Base-by-base conservation (phyloP, 2,797 vertebrate species). In the Buceros bicornis region DNA sequence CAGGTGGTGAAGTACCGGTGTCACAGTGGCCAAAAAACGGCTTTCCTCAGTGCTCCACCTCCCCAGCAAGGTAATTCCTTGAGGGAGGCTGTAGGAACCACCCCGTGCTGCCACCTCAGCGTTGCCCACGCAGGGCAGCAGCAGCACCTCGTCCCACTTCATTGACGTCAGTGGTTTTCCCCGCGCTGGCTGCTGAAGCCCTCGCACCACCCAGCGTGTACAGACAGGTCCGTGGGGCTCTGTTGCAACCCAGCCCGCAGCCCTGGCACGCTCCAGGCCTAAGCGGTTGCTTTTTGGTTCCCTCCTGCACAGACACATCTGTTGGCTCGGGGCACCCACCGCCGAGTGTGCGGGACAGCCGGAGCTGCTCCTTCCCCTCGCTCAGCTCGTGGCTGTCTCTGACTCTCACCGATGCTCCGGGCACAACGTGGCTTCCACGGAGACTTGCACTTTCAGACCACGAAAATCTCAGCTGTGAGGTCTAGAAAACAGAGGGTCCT, bases 111-210 rank as follows among this genome's bases (percentile, higher is more conserved):
- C 50, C 43, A 24, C 65, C 53, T 51, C 11, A 15, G 62, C 53
- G 10, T 1, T 43, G 26, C 56, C 79, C 29, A 0, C 0, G 72
- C 86, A 6, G 77, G 90, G 48, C 58, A 48, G 78, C 82, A 20
- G 15, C 50, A 8, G 47, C 25, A 50, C 57, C 86, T 24, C 89
- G 37, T 67, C 67, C 82, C 25, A 8, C 31, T 53, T 3, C 24
- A 0, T 18, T 95, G 89, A 79, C 72, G 74, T 95, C 93, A 73
- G 91, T 28, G 82, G 71, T 90, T 95, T 91, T 92, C 84, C 91
- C 93, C 93, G 57, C 16, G 0, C 40, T 6, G n/a, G 29, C 50
- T 85, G 89, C 76, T 1, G 58, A n/a, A 33, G 69, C 19, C 57
- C 62, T 82, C 10, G 0, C 85, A 67, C 26, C 51, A 0, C 78